Conservation (phyloP, 1,140 invertebrate genomes). For the Diprion similis region DNA sequence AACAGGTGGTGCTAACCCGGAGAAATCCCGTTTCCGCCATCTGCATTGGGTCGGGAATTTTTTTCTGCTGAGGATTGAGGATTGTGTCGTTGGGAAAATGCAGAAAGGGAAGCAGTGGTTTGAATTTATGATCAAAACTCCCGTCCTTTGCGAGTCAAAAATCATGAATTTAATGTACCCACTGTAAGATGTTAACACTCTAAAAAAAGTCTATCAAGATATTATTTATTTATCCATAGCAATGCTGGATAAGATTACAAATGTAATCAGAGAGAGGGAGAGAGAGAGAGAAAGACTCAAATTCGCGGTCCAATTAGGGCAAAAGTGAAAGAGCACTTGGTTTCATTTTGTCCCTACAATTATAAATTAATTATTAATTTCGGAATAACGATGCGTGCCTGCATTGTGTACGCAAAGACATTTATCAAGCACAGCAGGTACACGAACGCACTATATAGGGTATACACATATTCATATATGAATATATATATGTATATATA, state of each 20-base stretch:
- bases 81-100: too few relatives aligned
- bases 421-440: background rate
- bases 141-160: too few relatives aligned
- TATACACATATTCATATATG: too few relatives aligned
- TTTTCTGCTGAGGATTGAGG: background rate
- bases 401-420: background rate
- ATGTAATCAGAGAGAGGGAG: too few relatives aligned
- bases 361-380: background rate
- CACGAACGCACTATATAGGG: background rate
- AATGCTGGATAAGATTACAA: too few relatives aligned
- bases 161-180: too few relatives aligned
- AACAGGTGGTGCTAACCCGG: conserved; percentile 4
- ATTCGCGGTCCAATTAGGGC: background rate
- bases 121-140: too few relatives aligned
- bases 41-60: background rate
- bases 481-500: too few relatives aligned
- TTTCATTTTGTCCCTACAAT: background rate
- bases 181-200: too few relatives aligned
- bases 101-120: too few relatives aligned
- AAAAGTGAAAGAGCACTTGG: background rate
- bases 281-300: background rate
- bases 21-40: background rate
- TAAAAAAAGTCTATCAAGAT: too few relatives aligned
- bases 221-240: too few relatives aligned
- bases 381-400: background rate